Conservation (phyloP, 2,113 vertebrate genomes). For the Physeter macrocephalus region DNA sequence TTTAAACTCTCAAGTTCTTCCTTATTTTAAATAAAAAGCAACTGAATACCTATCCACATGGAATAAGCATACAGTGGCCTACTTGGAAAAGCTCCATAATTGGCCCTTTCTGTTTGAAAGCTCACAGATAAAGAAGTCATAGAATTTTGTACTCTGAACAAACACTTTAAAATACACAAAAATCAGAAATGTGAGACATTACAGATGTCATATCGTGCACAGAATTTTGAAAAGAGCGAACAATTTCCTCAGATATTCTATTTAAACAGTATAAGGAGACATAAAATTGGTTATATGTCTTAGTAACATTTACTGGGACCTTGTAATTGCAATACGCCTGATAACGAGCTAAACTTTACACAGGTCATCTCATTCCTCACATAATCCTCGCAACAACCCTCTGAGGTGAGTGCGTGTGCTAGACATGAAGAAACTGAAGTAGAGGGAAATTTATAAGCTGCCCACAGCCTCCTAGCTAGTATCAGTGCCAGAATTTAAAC, state of each 20-base stretch:
- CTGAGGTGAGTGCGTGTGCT: neutral
- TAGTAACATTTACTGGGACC: neutral
- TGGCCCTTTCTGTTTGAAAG: neutral
- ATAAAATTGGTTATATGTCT: neutral
- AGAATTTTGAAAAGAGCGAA: neutral
- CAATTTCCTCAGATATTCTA: neutral
- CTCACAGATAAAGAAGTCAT: neutral
- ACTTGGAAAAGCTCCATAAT: neutral
- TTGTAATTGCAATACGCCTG: neutral
- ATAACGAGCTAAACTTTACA: neutral
- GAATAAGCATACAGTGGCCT: neutral
- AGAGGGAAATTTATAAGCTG: neutral
- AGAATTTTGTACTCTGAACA: neutral
- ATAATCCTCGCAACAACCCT: neutral
- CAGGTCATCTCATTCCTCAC: neutral
- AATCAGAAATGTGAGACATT: neutral
- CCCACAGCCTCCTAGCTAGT: neutral
- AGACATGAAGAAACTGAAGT: neutral
- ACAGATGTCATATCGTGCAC: neutral
- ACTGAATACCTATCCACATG: neutral
- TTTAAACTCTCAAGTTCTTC: neutral
- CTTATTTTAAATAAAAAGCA: slow-evolving; percentile 40
- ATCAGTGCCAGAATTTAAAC: neutral
- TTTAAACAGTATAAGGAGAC: neutral
- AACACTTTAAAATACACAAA: neutral